These are phyloP conservation scores for Caracal caracal DNA, from an alignment of 2,113 vertebrate species.

Conservation along the genomic window DNA sequence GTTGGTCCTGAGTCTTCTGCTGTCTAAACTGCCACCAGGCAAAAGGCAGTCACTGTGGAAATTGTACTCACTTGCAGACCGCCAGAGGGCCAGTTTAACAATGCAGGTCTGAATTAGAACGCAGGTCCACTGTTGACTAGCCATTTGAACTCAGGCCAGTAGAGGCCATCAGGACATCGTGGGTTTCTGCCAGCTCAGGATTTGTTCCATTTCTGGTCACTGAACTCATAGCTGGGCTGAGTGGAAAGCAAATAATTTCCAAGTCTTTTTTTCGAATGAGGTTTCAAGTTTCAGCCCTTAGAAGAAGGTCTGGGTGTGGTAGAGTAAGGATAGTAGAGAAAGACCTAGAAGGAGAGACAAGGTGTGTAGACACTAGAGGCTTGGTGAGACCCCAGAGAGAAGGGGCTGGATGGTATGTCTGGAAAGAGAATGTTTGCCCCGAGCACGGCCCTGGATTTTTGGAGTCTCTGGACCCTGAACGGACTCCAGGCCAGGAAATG, in stretches of 20 bases:
- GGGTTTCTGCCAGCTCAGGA: background rate
- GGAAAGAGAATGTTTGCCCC: background rate
- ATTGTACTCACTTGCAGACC: background rate
- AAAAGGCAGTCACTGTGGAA: background rate
- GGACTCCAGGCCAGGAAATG: background rate
- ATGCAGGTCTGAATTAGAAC: background rate
- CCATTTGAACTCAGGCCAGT: background rate
- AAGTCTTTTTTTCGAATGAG: background rate
- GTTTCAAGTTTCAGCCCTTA: background rate
- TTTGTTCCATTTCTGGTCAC: background rate
- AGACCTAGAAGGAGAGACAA: background rate
- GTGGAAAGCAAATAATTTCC: background rate
- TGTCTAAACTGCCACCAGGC: background rate
- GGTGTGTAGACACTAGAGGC: background rate
- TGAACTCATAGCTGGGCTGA: background rate
- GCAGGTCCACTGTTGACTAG: background rate
- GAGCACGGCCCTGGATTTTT: background rate
- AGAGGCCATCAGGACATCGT: background rate
- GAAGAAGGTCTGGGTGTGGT: background rate
- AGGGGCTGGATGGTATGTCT: accelerated
- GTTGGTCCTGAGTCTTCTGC: background rate
- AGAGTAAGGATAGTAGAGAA: background rate
- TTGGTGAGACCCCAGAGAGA: background rate
- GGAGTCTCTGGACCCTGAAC: background rate
- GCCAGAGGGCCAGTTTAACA: background rate